Evolutionary conservation across 2,797 vertebrate genomes (phyloP).

Genomic region (Chaetophractus vellerosus): DNA sequence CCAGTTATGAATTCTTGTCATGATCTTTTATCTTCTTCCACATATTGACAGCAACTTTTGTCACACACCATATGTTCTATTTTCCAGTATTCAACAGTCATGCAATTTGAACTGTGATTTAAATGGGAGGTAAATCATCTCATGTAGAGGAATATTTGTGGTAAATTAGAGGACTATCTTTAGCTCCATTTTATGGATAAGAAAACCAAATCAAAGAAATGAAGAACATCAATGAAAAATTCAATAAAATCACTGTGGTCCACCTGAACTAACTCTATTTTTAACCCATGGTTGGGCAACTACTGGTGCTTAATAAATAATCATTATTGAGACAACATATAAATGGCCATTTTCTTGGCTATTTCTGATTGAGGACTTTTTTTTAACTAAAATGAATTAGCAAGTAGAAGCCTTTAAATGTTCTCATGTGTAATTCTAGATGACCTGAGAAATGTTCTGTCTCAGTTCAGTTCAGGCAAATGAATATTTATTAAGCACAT

Average conservation of each 20-base stretch:
- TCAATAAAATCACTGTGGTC: neutral
- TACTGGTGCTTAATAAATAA: neutral
- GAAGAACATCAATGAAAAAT: neutral
- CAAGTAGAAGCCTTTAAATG: slow-evolving; percentile 2
- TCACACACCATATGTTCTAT: slow-evolving; percentile 39
- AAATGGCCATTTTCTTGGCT: neutral
- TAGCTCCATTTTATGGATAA: neutral
- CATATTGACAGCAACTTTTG: neutral
- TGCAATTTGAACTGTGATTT: slow-evolving; percentile 16
- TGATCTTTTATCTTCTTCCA: neutral
- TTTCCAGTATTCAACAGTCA: slow-evolving; percentile 66
- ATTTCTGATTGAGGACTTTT: neutral
- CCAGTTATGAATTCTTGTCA: slow-evolving; percentile 32
- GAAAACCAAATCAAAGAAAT: slow-evolving; percentile 46
- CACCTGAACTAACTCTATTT: slow-evolving; percentile 37
- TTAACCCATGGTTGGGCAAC: slow-evolving; percentile 8
- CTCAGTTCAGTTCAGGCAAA: neutral
- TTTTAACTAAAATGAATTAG: slow-evolving; percentile 26
- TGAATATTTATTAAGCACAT: slow-evolving; percentile 1
- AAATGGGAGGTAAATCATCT: neutral
- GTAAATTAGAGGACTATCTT: neutral
- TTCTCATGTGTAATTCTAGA: slow-evolving; percentile 33
- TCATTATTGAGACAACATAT: neutral
- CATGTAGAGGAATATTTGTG: neutral
- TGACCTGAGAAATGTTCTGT: neutral